These are phyloP conservation scores for Micromys minutus DNA, from an alignment of 2,113 vertebrate species.

Conservation along the genomic window DNA sequence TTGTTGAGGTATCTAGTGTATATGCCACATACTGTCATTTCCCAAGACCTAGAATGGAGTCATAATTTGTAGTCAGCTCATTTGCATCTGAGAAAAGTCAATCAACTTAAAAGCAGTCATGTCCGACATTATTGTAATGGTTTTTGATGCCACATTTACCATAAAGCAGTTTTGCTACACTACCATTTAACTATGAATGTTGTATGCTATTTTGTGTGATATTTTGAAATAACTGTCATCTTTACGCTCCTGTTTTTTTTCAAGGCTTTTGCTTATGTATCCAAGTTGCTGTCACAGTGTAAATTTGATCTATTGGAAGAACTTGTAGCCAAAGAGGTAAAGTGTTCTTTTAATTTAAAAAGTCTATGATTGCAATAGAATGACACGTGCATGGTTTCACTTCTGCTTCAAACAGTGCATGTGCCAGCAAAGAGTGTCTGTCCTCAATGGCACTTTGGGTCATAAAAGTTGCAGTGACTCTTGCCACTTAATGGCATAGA, in stretches of 20 bases:
- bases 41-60: background rate
- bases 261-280: constrained; percentile 95
- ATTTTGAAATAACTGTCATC: constrained; percentile 50
- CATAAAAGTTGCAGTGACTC: background rate
- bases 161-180: background rate
- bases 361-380: background rate
- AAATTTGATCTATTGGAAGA: constrained; percentile 93
- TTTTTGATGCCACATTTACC: background rate
- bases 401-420: constrained; percentile 27
- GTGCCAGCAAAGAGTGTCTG: background rate
- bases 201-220: background rate
- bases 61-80: background rate
- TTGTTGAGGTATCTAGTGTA: background rate
- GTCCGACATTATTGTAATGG: background rate
- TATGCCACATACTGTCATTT: background rate
- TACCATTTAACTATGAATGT: constrained; percentile 1
- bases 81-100: background rate
- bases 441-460: background rate
- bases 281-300: constrained; percentile 90
- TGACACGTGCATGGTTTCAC: background rate
- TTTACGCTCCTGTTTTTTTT: constrained; percentile 32
- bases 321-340: constrained; percentile 94
- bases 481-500: background rate
- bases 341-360: constrained; percentile 65
- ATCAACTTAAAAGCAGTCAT: background rate